A percentile compares a stretch with the other conserved stretches of the same genome.
Evolutionary conservation across 2,797 vertebrate species (phyloP).

Genomic region (Pantherophis alleghaniensis): DNA sequence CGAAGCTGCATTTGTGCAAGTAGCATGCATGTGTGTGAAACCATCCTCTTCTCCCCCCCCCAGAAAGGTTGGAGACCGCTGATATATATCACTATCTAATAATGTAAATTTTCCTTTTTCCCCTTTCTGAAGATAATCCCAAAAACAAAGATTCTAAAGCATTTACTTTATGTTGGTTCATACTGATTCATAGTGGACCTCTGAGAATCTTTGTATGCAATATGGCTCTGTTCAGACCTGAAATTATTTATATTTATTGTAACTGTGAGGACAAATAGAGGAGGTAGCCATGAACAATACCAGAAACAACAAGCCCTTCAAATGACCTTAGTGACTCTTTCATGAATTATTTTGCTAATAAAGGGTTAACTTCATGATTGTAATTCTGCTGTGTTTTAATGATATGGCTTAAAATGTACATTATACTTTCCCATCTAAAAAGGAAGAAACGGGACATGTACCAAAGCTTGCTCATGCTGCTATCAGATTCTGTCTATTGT

Average conservation of each 20-base stretch:
- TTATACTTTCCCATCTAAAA: constrained; percentile 31
- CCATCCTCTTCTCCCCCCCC: too few species aligned
- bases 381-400: constrained; percentile 58
- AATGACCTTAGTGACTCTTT: constrained; percentile 51
- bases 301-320: constrained; percentile 28
- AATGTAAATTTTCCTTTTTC: background rate
- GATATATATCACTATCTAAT: background rate
- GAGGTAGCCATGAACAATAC: constrained; percentile 31
- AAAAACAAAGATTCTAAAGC: constrained; percentile 45
- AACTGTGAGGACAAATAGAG: constrained; percentile 20
- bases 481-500: constrained; percentile 49
- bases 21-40: background rate
- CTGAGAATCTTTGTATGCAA: constrained; percentile 36
- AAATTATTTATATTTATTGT: constrained; percentile 31
- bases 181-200: constrained; percentile 18
- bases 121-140: constrained; percentile 24
- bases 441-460: constrained; percentile 20
- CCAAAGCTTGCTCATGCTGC: constrained; percentile 43
- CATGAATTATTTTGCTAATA: constrained; percentile 58
- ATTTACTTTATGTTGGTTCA: constrained; percentile 5
- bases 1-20: background rate
- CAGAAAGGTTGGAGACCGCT: background rate
- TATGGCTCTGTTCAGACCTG: constrained; percentile 42
- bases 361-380: constrained; percentile 49
- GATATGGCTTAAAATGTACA: constrained; percentile 45